Percentiles rank a stretch among this genome's conserved stretches.
These are phyloP conservation scores for Rhinopomastus cyanomelas DNA, from an alignment of 2,113 vertebrate species.

Conservation along the genomic window DNA sequence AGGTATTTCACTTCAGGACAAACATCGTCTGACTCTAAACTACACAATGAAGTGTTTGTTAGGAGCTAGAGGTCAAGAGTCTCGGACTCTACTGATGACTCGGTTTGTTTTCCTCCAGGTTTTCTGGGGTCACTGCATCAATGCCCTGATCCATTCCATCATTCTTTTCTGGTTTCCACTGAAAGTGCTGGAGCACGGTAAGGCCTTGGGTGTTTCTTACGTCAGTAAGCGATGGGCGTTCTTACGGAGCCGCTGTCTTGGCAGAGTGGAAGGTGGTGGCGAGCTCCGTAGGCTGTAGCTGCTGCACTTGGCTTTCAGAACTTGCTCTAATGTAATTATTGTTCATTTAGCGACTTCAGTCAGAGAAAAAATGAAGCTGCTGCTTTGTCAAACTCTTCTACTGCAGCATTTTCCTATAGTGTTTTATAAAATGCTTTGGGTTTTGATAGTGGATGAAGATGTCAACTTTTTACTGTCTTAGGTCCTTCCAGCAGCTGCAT, in stretches of 20 bases:
- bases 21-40: not conserved
- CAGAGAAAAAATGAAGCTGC: not conserved
- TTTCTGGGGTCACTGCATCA: conserved; percentile 99
- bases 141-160: conserved; percentile 98
- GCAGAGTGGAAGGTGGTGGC: not conserved
- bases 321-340: not conserved
- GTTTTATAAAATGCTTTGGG: not conserved
- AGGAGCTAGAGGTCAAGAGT: conserved; percentile 59
- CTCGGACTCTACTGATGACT: conserved; percentile 68
- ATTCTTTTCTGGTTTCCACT: conserved; percentile 99
- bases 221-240: conserved; percentile 23
- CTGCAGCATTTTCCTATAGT: not conserved
- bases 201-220: conserved; percentile 62
- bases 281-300: conserved; percentile 17
- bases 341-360: conserved; percentile 10
- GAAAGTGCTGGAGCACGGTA: conserved; percentile 96
- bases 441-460: not conserved
- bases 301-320: conserved; percentile 28
- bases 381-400: not conserved
- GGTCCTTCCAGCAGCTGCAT: not conserved
- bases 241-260: conserved; percentile 8
- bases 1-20: conserved; percentile 45
- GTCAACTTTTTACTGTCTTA: not conserved
- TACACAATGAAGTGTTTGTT: conserved; percentile 60
- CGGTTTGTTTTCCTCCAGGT: conserved; percentile 84